Conservation (phyloP, 1,140 invertebrate genomes). For the Eueides isabella region DNA sequence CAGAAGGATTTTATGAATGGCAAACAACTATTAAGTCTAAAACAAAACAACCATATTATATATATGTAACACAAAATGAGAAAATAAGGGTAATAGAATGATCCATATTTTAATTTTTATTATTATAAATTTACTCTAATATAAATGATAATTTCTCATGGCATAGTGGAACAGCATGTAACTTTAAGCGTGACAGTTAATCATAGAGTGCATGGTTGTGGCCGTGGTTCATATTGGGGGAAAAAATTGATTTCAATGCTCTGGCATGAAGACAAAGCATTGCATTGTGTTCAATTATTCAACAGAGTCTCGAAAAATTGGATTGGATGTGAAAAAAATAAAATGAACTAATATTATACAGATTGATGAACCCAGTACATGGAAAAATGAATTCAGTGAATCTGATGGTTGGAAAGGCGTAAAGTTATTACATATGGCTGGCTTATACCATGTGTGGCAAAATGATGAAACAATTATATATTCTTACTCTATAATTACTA, state of each 20-base stretch:
- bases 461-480: slow-evolving; percentile 84
- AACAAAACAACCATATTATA: slow-evolving; percentile 90
- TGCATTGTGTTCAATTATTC: too few relatives aligned
- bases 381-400: slow-evolving; percentile 80
- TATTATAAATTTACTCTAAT: neutral
- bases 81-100: slow-evolving; percentile 55
- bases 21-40: slow-evolving; percentile 86
- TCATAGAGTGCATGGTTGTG: too few relatives aligned
- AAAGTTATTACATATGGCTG: slow-evolving; percentile 88
- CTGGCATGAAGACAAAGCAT: too few relatives aligned
- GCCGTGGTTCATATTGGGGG: too few relatives aligned
- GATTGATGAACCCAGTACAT: slow-evolving; percentile 83
- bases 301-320: too few relatives aligned
- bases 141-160: neutral
- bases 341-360: slow-evolving; percentile 38
- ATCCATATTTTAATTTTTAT: neutral
- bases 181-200: too few relatives aligned
- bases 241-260: too few relatives aligned
- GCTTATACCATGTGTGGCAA: slow-evolving; percentile 88
- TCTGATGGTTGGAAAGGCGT: slow-evolving; percentile 84
- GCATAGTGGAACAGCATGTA: too few relatives aligned
- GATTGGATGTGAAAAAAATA: too few relatives aligned
- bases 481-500: slow-evolving; percentile 91
- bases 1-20: slow-evolving; percentile 95
- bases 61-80: slow-evolving; percentile 85